A percentile compares a stretch with the other conserved stretches of the same genome.
These are phyloP conservation scores for Contarinia nasturtii DNA, from an alignment of 1,140 invertebrate species.

Conservation along the genomic window DNA sequence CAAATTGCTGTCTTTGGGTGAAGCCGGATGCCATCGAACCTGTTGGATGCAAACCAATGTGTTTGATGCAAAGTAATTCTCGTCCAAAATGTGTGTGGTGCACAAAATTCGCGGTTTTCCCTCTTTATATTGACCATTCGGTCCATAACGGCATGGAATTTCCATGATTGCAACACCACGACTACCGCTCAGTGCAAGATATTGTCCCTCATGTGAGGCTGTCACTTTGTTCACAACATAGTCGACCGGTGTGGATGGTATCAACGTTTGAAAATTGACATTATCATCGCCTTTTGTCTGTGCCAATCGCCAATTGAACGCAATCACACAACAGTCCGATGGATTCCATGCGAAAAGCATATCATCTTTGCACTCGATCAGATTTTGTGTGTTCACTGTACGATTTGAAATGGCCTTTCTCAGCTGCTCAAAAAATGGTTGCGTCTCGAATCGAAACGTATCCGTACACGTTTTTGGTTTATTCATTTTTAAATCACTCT, in stretches of 20 bases:
- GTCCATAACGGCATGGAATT: slow-evolving; percentile 24
- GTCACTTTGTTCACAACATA: slow-evolving; percentile 21
- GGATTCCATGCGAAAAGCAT: slow-evolving; percentile 18
- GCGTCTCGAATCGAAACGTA: too few species aligned
- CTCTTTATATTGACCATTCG: slow-evolving; percentile 17
- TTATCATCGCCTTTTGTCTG: slow-evolving; percentile 4
- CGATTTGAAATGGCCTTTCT: too few species aligned
- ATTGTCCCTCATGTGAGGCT: slow-evolving; percentile 19
- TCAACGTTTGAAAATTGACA: slow-evolving; percentile 13
- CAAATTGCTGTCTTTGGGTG: slow-evolving; percentile 51
- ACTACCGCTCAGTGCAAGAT: slow-evolving; percentile 18
- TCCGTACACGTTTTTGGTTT: too few species aligned
- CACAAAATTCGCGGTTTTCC: slow-evolving; percentile 16
- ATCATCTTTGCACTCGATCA: slow-evolving; percentile 21
- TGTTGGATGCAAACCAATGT: slow-evolving; percentile 39
- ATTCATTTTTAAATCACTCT: too few species aligned
- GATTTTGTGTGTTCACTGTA: slow-evolving; percentile 13
- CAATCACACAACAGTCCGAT: slow-evolving; percentile 10
- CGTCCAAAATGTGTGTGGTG: slow-evolving; percentile 36
- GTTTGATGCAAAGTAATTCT: slow-evolving; percentile 33
- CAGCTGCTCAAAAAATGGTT: too few species aligned
- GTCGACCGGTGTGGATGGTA: slow-evolving; percentile 15
- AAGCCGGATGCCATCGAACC: slow-evolving; percentile 66
- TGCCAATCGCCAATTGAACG: slow-evolving; percentile 16
- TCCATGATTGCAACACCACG: slow-evolving; percentile 22